Conservation (phyloP, 1,140 invertebrate genomes). For the Aphelinus certus region DNA sequence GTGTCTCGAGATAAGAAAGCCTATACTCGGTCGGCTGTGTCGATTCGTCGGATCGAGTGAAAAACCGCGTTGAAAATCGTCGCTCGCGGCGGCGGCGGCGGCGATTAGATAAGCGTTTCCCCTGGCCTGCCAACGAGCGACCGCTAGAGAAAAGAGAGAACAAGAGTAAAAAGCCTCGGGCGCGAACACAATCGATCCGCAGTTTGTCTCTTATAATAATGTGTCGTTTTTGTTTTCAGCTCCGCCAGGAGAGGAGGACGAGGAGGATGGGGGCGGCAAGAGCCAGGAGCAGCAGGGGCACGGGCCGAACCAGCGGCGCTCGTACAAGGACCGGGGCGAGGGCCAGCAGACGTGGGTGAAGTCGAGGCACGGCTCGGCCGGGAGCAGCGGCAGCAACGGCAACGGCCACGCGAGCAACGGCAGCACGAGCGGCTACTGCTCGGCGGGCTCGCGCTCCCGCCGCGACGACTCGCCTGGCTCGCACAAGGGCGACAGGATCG, state of each 20-base stretch:
- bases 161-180: too few relatives aligned
- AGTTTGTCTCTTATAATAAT: too few relatives aligned
- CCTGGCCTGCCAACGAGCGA: too few relatives aligned
- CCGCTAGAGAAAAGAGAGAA: too few relatives aligned
- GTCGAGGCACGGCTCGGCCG: constrained; percentile 2
- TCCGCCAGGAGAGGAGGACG: constrained; percentile 62
- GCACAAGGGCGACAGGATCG: constrained; percentile 44
- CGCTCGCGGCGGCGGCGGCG: too few relatives aligned
- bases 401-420: constrained; percentile 26
- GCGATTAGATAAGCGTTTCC: too few relatives aligned
- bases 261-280: constrained; percentile 50
- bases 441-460: constrained; percentile 48
- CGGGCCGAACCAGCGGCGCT: background rate
- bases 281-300: constrained; percentile 4
- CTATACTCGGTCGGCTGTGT: too few relatives aligned
- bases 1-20: too few relatives aligned
- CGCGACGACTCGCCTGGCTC: constrained; percentile 51
- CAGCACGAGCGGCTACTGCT: constrained; percentile 48
- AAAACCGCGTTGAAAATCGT: too few relatives aligned
- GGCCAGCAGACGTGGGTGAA: constrained; percentile 31
- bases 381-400: constrained; percentile 7
- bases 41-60: too few relatives aligned
- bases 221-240: constrained; percentile 45
- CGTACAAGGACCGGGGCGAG: constrained; percentile 11
- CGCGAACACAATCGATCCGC: too few relatives aligned